phyloP scores from a whole-genome alignment of 1,140 invertebrate species.

The Drosophila kepulauana region DNA sequence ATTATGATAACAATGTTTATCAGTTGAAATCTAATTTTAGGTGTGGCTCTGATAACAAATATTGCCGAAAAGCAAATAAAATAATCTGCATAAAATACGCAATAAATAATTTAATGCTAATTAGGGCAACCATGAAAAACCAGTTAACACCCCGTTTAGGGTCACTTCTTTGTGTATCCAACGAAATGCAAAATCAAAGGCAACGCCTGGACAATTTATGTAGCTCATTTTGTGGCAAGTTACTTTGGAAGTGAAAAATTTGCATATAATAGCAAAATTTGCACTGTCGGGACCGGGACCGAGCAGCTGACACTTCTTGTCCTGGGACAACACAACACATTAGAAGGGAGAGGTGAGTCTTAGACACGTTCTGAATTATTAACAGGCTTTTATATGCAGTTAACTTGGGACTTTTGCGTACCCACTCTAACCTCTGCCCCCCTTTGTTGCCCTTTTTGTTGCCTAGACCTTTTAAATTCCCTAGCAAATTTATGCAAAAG shows the following conservation, averaged over 20 bases:
- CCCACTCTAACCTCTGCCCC: too few relatives aligned
- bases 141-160: too few relatives aligned
- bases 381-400: slow-evolving; percentile 70
- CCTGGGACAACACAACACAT: slow-evolving; percentile 27
- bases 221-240: slow-evolving; percentile 66
- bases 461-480: slow-evolving; percentile 57
- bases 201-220: slow-evolving; percentile 61
- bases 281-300: slow-evolving; percentile 18
- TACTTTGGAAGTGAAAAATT: slow-evolving; percentile 57
- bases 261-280: slow-evolving; percentile 75
- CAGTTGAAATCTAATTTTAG: too few relatives aligned
- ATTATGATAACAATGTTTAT: slow-evolving; percentile 1
- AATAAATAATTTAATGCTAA: too few relatives aligned
- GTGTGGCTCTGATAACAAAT: too few relatives aligned
- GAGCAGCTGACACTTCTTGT: slow-evolving; percentile 55
- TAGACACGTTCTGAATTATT: slow-evolving; percentile 71
- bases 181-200: slow-evolving; percentile 9
- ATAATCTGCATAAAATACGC: too few relatives aligned
- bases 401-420: slow-evolving; percentile 28
- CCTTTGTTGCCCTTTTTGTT: slow-evolving; percentile 10
- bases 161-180: too few relatives aligned
- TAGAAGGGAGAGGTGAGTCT: slow-evolving; percentile 20
- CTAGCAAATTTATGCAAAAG: slow-evolving; percentile 67
- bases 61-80: too few relatives aligned
- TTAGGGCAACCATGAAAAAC: too few relatives aligned